These are phyloP conservation scores for Protonibea diacanthus DNA, from an alignment of 2,797 vertebrate genomes.

Conservation along the genomic window DNA sequence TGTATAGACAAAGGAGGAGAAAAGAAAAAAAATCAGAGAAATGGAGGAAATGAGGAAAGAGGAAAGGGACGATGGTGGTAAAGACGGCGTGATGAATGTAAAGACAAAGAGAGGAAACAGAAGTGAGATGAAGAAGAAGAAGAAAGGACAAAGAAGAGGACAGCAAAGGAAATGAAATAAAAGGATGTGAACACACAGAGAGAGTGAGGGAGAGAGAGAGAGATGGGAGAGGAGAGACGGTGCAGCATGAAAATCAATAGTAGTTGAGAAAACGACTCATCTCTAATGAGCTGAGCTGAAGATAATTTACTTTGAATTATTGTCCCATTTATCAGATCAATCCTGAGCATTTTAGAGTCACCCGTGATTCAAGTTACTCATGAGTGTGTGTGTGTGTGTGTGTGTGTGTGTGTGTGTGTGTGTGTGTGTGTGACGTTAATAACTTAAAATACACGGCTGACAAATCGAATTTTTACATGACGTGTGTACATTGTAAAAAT, in stretches of 20 bases:
- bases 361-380: neutral
- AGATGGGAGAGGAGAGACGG: conserved; percentile 17
- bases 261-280: conserved; percentile 89
- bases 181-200: conserved; percentile 7
- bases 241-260: conserved; percentile 88
- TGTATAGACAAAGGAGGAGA: conserved; percentile 51
- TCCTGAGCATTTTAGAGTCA: conserved; percentile 54
- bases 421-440: conserved; percentile 11
- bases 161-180: conserved; percentile 24
- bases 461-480: neutral
- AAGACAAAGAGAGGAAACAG: neutral
- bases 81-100: conserved; percentile 8
- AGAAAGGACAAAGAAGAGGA: conserved; percentile 8
- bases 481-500: neutral
- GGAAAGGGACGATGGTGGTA: conserved; percentile 7
- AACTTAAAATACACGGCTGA: conserved; percentile 3
- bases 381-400: neutral
- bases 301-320: conserved; percentile 81
- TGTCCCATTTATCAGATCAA: conserved; percentile 79
- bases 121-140: conserved; percentile 21
- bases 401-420: conserved; percentile 2
- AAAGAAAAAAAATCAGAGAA: conserved; percentile 31
- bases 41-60: conserved; percentile 31
- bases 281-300: conserved; percentile 80
- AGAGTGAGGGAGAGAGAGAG: conserved; percentile 9